These are phyloP conservation scores for Pocota personata DNA, from an alignment of 2,888 invertebrate genomes.

Conservation along the genomic window DNA sequence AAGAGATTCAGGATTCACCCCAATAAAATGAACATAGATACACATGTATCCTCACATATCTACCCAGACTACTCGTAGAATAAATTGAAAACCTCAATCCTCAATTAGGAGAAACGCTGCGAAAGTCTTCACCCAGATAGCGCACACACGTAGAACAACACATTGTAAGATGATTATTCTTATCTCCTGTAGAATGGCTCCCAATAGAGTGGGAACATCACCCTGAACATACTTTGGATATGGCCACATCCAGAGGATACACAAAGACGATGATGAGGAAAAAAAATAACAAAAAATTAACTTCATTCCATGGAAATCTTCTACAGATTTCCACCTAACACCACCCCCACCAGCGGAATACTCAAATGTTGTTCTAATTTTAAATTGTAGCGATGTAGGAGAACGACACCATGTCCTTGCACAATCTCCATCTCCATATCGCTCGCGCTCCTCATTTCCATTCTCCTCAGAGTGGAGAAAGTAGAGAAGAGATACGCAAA, in stretches of 20 bases:
- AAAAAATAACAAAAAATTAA: conserved; percentile 35
- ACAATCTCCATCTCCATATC: conserved; percentile 2
- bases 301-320: conserved; percentile 34
- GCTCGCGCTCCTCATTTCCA: neutral
- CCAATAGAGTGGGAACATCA: conserved; percentile 25
- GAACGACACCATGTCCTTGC: conserved; percentile 56
- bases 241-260: neutral
- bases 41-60: neutral
- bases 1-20: neutral
- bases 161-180: conserved; percentile 54
- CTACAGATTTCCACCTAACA: conserved; percentile 42
- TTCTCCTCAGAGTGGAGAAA: neutral
- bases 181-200: conserved; percentile 15
- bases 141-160: conserved; percentile 43
- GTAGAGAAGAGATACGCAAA: conserved; percentile 19
- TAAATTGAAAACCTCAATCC: conserved; percentile 68
- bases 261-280: neutral
- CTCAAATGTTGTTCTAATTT: conserved; percentile 59
- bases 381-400: conserved; percentile 43
- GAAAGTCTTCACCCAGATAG: conserved; percentile 17
- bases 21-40: conserved; percentile 2
- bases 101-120: conserved; percentile 55
- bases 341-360: neutral
- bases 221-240: neutral
- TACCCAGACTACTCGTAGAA: conserved; percentile 18